Base-by-base conservation (phyloP, 30 jellyfish, hydroid and myxozoan species). In the Thelohanellus kitauei region DNA sequence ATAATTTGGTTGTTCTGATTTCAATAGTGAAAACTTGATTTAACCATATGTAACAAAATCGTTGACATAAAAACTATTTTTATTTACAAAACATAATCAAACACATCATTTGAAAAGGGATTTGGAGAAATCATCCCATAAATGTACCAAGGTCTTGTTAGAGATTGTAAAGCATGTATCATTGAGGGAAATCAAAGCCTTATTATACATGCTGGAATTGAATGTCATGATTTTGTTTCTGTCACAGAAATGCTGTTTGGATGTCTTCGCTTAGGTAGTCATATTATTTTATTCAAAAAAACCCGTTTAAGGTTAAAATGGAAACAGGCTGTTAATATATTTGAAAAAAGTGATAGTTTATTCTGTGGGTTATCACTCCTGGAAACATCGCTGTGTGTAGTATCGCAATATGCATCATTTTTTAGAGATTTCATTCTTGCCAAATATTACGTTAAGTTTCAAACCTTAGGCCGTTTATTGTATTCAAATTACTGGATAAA, bases 111-210 rank as follows among this genome's bases (percentile, higher is more conserved):
- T 9, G 14, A 13, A 5, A 4, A 20, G 14, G 15, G 14, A 9
- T 6, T 44, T 41, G 44, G 52, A 41, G 52, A 10, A 13, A 30
- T 20, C 14, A 37, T 9, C 10, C 46, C 46, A n/a, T 5, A 4
- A 4, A 4, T 6, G 6, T 13, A 30, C 14, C 4, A 37, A n/a
- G n/a, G n/a, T n/a, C n/a, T n/a, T n/a, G n/a, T n/a, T n/a, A n/a
- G n/a, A n/a, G n/a, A n/a, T n/a, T 9, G 4, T 9, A 13, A 9
- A 29, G 30, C 14, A 9, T 13, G 14, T 37, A 9, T 37, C 46
- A 20, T 37, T 9, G 6, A 37, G 5, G 15, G 4, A 5, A 5
- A 13, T 13, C 15, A 37, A 13, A 5, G 14, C 6, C 17, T 37
- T 37, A 13, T 41, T 41, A 13, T 4, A 37, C 16, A 37, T 37